Percentiles rank a stretch among this genome's conserved stretches.
Evolutionary conservation across 92 coral and sea anemone species (phyloP).

Genomic region (Zoanthus solanderi): DNA sequence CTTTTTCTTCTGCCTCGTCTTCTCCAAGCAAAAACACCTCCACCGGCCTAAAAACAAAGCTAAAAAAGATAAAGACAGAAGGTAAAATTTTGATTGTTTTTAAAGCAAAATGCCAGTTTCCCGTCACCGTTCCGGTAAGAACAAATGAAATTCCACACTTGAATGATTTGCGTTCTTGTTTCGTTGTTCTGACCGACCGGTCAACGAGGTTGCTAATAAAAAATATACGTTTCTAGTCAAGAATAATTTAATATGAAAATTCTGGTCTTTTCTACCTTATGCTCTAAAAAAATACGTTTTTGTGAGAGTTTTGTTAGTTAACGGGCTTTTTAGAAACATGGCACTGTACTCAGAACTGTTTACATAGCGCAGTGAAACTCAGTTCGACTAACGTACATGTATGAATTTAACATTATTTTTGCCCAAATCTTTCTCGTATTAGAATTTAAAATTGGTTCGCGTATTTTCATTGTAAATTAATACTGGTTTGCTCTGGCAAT

Average conservation of each 20-base stretch:
- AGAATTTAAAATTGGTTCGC: neutral
- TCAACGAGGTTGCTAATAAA: neutral
- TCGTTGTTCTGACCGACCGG: neutral
- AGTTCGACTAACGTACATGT: neutral
- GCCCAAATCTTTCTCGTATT: neutral
- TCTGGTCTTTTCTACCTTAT: neutral
- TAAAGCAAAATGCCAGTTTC: neutral
- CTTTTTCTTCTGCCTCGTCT: constrained; percentile 74
- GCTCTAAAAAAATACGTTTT: neutral
- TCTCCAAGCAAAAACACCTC: constrained; percentile 80
- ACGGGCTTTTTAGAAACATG: neutral
- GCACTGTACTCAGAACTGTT: neutral
- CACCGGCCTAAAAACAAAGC: constrained; percentile 84
- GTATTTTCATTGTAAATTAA: neutral
- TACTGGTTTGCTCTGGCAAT: neutral
- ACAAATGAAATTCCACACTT: neutral
- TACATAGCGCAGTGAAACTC: neutral
- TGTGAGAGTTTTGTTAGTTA: neutral
- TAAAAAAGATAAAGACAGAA: constrained; percentile 93
- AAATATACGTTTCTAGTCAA: neutral
- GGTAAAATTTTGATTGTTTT: constrained; percentile 54
- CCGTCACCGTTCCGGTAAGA: neutral
- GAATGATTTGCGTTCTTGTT: constrained; percentile 4
- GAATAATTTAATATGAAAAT: neutral
- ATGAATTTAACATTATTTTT: neutral